These are phyloP conservation scores for Saturnia pavonia DNA, from an alignment of 2,888 invertebrate species.

Conservation along the genomic window DNA sequence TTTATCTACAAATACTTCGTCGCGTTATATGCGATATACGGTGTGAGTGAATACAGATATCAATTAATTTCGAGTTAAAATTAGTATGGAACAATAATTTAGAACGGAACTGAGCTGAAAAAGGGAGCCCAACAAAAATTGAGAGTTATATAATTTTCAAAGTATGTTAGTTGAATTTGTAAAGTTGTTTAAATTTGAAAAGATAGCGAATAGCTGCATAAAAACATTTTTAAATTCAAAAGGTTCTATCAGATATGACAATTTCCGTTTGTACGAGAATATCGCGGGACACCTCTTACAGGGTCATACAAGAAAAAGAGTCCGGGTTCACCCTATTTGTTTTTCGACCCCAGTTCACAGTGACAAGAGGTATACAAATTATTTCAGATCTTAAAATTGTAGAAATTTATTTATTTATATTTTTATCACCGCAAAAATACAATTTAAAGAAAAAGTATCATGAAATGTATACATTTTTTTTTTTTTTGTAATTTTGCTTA, in stretches of 20 bases:
- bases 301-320: not conserved
- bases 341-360: not conserved
- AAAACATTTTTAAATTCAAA: not conserved
- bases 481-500: not conserved
- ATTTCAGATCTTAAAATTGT: not conserved
- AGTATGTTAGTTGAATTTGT: not conserved
- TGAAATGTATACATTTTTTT: not conserved
- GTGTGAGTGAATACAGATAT: not conserved
- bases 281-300: not conserved
- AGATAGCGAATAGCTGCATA: not conserved
- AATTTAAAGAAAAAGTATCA: not conserved
- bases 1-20: not conserved
- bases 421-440: not conserved
- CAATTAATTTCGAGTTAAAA: not conserved
- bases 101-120: not conserved
- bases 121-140: not conserved
- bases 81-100: not conserved
- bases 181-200: not conserved
- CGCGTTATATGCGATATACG: not conserved
- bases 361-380: not conserved
- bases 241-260: not conserved
- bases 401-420: not conserved
- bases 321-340: not conserved
- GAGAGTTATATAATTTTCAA: not conserved
- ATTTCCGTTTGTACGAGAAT: not conserved